Evolutionary conservation across 1,140 invertebrate genomes (phyloP).

Genomic region (Colletes gigas): DNA sequence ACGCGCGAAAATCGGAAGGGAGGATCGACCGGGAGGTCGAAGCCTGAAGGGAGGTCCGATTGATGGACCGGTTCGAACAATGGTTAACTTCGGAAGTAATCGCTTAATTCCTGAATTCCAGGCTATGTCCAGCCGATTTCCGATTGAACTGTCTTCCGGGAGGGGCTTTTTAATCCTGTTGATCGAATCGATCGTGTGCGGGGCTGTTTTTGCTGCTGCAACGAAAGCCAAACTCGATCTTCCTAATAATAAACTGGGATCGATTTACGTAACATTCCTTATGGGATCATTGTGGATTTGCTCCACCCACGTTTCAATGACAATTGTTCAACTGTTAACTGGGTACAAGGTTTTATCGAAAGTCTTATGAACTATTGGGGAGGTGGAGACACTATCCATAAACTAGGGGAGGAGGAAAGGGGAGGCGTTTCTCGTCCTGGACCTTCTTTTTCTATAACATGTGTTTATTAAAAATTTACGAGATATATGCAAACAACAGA

Average conservation of each 20-base stretch:
- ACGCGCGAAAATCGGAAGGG: constrained; percentile 60
- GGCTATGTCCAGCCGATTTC: constrained; percentile 46
- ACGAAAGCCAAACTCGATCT: neutral
- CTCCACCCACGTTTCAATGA: no score
- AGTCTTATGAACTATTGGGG: no score
- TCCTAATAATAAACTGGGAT: neutral
- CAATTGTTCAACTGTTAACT: no score
- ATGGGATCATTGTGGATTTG: no score
- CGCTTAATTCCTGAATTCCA: constrained; percentile 64
- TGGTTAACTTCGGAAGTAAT: constrained; percentile 68
- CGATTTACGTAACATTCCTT: no score
- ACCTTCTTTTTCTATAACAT: no score
- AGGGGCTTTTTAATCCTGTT: constrained; percentile 27
- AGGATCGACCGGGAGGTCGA: constrained; percentile 36
- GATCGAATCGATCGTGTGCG: constrained; percentile 11
- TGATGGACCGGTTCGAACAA: constrained; percentile 66
- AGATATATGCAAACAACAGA: no score
- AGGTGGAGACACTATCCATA: no score
- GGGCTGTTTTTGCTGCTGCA: neutral
- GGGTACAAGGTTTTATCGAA: no score
- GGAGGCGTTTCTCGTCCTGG: no score
- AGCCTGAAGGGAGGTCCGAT: constrained; percentile 13
- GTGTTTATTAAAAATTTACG: no score
- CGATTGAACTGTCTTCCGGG: constrained; percentile 28
- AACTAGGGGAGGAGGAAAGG: no score